Evolutionary conservation across 2,888 invertebrate genomes (phyloP).

Genomic region (Mamestra brassicae): DNA sequence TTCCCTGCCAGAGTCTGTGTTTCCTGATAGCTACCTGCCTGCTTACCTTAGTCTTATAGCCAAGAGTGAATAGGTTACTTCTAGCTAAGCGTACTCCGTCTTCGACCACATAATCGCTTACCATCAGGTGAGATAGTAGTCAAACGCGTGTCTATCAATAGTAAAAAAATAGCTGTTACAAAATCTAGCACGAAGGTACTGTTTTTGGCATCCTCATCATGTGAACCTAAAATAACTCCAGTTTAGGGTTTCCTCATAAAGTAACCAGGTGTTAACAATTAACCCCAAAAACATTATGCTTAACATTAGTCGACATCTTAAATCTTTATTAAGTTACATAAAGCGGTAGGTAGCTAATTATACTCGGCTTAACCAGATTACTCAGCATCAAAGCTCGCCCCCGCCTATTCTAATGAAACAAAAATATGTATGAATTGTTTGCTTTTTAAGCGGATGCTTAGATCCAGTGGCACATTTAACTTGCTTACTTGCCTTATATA

Average conservation of each 20-base stretch:
- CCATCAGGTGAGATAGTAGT: too few species aligned
- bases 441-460: slow-evolving; percentile 5
- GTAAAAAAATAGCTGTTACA: too few species aligned
- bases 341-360: slow-evolving; percentile 32
- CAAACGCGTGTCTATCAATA: too few species aligned
- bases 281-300: neutral
- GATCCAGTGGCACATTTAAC: slow-evolving; percentile 17
- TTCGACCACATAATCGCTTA: too few species aligned
- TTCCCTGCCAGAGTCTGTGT: too few species aligned
- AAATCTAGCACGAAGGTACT: too few species aligned
- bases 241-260: neutral
- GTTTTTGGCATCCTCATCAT: too few species aligned
- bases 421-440: slow-evolving; percentile 26
- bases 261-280: neutral
- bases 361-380: slow-evolving; percentile 34
- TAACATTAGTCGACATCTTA: slow-evolving; percentile 15
- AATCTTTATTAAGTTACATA: slow-evolving; percentile 28
- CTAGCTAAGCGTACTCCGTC: too few species aligned
- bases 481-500: slow-evolving; percentile 2
- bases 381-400: neutral
- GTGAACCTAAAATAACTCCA: too few species aligned
- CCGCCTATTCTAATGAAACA: slow-evolving; percentile 23
- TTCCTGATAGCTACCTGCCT: too few species aligned
- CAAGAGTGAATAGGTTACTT: too few species aligned
- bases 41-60: too few species aligned